These are phyloP conservation scores for Panulirus ornatus DNA, from an alignment of 1,140 invertebrate species.

Conservation along the genomic window DNA sequence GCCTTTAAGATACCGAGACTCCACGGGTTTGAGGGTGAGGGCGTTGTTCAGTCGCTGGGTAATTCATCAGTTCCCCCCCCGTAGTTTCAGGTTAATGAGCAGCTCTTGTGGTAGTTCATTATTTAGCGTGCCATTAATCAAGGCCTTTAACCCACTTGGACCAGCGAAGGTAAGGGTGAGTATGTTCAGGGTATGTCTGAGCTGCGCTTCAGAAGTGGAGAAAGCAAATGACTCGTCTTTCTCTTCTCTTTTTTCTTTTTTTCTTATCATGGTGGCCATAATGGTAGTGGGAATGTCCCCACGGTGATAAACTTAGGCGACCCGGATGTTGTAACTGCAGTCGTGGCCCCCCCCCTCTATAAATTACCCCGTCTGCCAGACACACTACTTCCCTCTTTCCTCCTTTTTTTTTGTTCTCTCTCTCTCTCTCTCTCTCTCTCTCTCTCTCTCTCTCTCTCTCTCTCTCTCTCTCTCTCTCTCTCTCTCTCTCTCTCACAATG, in stretches of 20 bases:
- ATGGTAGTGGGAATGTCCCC: background rate
- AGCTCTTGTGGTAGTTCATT: background rate
- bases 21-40: too few species aligned
- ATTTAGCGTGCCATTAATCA: too few species aligned
- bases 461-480: background rate
- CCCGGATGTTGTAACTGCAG: constrained; percentile 20
- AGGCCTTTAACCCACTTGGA: background rate
- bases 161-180: background rate
- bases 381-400: background rate
- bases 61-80: too few species aligned
- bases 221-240: too few species aligned
- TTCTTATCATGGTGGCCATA: too few species aligned
- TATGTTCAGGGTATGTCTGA: background rate
- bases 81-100: background rate
- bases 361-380: background rate
- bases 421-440: too few species aligned
- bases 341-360: too few species aligned
- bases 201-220: background rate
- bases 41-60: too few species aligned
- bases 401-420: background rate
- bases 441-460: background rate
- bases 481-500: background rate
- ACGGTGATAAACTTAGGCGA: background rate
- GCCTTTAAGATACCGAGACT: too few species aligned
- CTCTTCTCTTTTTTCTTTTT: background rate